Conservation (phyloP, 2,113 vertebrate genomes). For the Proterorhinus semilunaris region DNA sequence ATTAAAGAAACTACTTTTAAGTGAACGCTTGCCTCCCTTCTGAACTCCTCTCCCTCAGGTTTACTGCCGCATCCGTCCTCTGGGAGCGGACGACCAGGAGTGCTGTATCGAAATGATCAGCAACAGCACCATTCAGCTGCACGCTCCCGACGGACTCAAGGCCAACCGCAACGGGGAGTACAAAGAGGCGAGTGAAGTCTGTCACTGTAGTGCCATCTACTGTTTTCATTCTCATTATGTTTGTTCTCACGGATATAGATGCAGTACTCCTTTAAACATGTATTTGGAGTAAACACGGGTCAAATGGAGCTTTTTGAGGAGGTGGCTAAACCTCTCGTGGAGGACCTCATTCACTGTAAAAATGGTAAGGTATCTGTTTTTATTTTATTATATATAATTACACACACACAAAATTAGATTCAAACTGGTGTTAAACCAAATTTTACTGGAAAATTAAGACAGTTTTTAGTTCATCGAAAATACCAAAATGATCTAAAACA, state of each 20-base stretch:
- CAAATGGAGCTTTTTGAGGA: constrained; percentile 89
- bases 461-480: no score
- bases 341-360: constrained; percentile 91
- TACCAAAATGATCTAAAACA: no score
- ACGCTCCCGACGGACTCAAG: constrained; percentile 87
- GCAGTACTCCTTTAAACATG: constrained; percentile 93
- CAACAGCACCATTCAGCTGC: constrained; percentile 87
- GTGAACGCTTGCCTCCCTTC: not conserved
- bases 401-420: not conserved
- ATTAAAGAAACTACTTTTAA: no score
- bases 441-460: no score
- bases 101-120: constrained; percentile 92
- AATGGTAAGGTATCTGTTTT: constrained; percentile 83
- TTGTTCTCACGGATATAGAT: constrained; percentile 71
- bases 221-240: not conserved
- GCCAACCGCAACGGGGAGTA: constrained; percentile 90
- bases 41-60: constrained; percentile 72
- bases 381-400: not conserved
- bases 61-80: constrained; percentile 90
- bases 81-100: constrained; percentile 80
- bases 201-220: no score
- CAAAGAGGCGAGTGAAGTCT: constrained; percentile 82
- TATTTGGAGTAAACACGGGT: constrained; percentile 84
- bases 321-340: constrained; percentile 87
- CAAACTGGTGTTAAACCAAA: no score